Percentiles rank a stretch among this genome's conserved stretches.
These are phyloP conservation scores for Palaemon carinicauda DNA, from an alignment of 1,140 invertebrate genomes.

Conservation along the genomic window DNA sequence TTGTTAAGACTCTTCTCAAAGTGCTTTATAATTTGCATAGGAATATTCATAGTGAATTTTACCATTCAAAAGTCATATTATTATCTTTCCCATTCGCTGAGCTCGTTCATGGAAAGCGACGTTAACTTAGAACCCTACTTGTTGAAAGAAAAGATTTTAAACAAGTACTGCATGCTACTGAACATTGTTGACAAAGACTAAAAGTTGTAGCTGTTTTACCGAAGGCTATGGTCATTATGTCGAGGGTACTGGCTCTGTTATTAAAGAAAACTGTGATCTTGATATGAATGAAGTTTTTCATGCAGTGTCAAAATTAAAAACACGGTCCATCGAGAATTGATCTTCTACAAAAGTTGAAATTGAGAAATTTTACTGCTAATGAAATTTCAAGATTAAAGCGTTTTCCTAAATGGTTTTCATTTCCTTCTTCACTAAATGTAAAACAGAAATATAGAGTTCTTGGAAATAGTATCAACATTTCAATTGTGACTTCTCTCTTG, in stretches of 20 bases:
- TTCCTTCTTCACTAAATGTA: slow-evolving; percentile 65
- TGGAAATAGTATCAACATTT: slow-evolving; percentile 70
- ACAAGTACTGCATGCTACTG: slow-evolving; percentile 76
- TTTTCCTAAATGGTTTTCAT: slow-evolving; percentile 76
- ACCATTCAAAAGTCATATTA: background rate
- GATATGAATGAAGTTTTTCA: slow-evolving; percentile 60
- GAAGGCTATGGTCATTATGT: slow-evolving; percentile 89
- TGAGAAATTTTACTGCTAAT: slow-evolving; percentile 88
- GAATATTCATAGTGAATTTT: no score
- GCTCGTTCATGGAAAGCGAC: background rate
- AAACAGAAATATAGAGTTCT: no score
- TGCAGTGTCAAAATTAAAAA: background rate
- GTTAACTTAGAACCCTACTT: slow-evolving; percentile 67
- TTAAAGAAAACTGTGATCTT: slow-evolving; percentile 65
- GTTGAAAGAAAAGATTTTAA: slow-evolving; percentile 73
- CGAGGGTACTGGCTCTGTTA: slow-evolving; percentile 90
- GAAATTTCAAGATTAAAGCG: slow-evolving; percentile 88
- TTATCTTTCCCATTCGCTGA: background rate
- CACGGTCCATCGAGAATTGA: slow-evolving; percentile 65
- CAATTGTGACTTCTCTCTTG: slow-evolving; percentile 63
- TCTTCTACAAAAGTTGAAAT: slow-evolving; percentile 71
- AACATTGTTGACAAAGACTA: slow-evolving; percentile 80
- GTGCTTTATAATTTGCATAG: background rate
- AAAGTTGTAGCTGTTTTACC: slow-evolving; percentile 90
- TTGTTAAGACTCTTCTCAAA: no score